Base-by-base conservation (phyloP, 1,140 invertebrate species). In the Brachionus plicatilis region DNA sequence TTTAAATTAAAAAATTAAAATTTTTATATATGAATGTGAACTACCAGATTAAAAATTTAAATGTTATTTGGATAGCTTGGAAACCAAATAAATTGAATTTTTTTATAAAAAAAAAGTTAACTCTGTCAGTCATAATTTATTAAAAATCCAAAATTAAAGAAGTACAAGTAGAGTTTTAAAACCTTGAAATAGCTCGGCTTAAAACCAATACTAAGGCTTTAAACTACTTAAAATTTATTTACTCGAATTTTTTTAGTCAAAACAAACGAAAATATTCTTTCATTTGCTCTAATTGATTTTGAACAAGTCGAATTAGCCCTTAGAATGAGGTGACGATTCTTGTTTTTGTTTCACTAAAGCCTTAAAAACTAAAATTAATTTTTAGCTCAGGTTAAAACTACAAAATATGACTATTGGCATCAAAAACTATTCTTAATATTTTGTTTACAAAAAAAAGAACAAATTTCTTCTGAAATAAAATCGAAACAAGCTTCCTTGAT, bases 151-250 rank as follows among this genome's bases (percentile, higher is more conserved):
- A 47, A 47, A 47, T 11, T 60, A 60, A 20, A 60, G 20, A 60
- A 60, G 17, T 60, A 20, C 53, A 60, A 60, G n/a, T 60, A 60
- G 53, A 20, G n/a, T 60, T 60, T 60, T 60, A 60, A 60, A 60
- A 20, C 53, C 53, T 60, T 60, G 53, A 60, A 60, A 24, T 60
- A 60, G n/a, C 53, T 60, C 53, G 17, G 53, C 53, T 60, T 60
- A 60, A 20, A 60, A 60, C 17, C n/a, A 9, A 60, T 60, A 20
- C 20, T 60, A 60, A 60, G 53, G 53, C 53, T 60, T 60, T 20
- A 60, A 68, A 68, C 66, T 68, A 68, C 66, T 68, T 68, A 68
- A 41, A 68, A 68, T 68, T 29, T 68, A 24, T 68, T 68, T 68
- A 24, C 66, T 68, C 66, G 27, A 12, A n/a, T 12, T 68, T 41